Conservation (phyloP, 2,888 invertebrate genomes). For the Balanococcus diminutus region DNA sequence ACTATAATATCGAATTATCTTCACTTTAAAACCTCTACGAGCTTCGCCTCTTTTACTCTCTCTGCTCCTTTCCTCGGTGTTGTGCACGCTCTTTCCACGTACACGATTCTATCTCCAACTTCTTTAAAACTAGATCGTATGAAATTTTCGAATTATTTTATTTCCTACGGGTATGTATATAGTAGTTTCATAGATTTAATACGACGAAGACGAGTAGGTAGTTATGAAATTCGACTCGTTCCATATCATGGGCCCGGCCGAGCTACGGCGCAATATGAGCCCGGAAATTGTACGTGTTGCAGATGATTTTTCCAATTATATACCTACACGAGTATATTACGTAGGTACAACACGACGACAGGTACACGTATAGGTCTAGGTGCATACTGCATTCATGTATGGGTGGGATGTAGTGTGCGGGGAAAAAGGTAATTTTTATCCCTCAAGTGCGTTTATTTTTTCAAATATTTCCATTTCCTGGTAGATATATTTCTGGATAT, state of each 20-base stretch:
- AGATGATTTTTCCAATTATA: neutral
- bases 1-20: slow-evolving; percentile 1
- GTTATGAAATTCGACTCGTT: slow-evolving; percentile 2
- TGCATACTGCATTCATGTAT: no score
- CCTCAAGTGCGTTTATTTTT: no score
- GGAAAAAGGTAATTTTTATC: no score
- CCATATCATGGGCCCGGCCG: neutral
- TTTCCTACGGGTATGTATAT: slow-evolving; percentile 15
- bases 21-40: neutral
- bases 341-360: no score
- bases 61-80: neutral
- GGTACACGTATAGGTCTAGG: no score
- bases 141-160: slow-evolving; percentile 26
- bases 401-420: no score
- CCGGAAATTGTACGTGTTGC: neutral
- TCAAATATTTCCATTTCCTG: no score
- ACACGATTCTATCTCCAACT: neutral
- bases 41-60: neutral
- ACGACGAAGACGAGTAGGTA: neutral
- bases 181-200: neutral
- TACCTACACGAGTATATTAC: no score
- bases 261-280: neutral
- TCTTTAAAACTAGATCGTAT: slow-evolving; percentile 11
- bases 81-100: neutral
- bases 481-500: no score